Evolutionary conservation across 2,797 vertebrate species (phyloP).

Genomic region (Picus viridis): DNA sequence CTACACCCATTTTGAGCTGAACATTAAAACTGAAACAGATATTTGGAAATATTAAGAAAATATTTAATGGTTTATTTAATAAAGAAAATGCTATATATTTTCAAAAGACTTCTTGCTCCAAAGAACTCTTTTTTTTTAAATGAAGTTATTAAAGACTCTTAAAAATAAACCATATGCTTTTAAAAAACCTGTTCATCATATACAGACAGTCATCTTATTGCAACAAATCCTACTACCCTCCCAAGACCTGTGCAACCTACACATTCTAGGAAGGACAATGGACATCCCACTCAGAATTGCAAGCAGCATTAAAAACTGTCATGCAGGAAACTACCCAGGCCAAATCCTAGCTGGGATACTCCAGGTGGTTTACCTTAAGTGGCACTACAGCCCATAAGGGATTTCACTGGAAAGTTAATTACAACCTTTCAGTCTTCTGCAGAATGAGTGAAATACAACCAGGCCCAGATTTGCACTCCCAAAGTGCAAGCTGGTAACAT

Average conservation of each 20-base stretch:
- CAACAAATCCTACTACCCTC: background rate
- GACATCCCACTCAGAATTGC: rapidly evolving
- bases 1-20: background rate
- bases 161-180: background rate
- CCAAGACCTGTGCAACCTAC: background rate
- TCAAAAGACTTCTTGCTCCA: background rate
- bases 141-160: background rate
- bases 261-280: background rate
- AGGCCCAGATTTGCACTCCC: background rate
- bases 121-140: background rate
- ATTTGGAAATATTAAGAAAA: background rate
- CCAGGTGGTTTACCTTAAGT: background rate
- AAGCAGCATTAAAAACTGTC: background rate
- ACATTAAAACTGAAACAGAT: background rate
- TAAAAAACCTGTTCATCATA: rapidly evolving
- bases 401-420: slow-evolving; percentile 6
- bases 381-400: background rate
- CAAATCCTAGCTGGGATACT: background rate
- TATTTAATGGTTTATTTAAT: background rate
- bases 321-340: background rate
- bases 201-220: background rate
- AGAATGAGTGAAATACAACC: background rate
- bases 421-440: background rate
- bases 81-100: background rate
- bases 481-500: rapidly evolving